These are phyloP conservation scores for Eumacrocentrus americanus DNA, from an alignment of 2,888 invertebrate genomes.

Conservation along the genomic window DNA sequence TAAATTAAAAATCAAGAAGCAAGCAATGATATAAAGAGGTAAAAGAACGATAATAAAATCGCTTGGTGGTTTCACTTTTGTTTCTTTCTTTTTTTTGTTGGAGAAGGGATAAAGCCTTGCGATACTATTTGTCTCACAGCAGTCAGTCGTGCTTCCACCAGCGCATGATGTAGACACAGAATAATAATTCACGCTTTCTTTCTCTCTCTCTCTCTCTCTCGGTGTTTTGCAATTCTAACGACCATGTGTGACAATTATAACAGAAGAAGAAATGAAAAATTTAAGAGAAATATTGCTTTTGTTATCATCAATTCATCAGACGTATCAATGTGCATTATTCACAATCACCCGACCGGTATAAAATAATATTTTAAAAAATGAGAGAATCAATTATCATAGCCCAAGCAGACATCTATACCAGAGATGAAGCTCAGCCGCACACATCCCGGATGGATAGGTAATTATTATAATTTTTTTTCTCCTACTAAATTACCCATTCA, in stretches of 20 bases:
- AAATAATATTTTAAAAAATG: background rate
- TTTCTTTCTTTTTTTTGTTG: background rate
- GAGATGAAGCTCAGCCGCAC: background rate
- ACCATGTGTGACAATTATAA: background rate
- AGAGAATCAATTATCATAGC: background rate
- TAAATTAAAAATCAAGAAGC: too few species aligned
- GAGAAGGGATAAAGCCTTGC: slow-evolving; percentile 6
- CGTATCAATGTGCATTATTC: too few species aligned
- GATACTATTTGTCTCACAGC: background rate
- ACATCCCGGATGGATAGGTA: background rate
- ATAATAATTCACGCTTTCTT: too few species aligned
- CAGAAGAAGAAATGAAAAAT: background rate
- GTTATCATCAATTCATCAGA: background rate
- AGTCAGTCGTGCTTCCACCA: background rate
- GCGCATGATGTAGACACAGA: background rate
- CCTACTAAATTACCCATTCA: too few species aligned
- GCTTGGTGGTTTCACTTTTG: background rate
- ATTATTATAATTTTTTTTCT: too few species aligned
- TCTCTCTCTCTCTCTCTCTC: too few species aligned
- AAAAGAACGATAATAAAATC: too few species aligned
- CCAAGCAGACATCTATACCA: background rate
- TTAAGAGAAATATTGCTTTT: background rate
- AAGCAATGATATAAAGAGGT: background rate
- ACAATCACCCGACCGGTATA: too few species aligned
- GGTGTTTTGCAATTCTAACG: too few species aligned